A percentile compares a stretch with the other conserved stretches of the same genome.
These are phyloP conservation scores for Muntiacus muntjak DNA, from an alignment of 2,113 vertebrate genomes.

Conservation along the genomic window DNA sequence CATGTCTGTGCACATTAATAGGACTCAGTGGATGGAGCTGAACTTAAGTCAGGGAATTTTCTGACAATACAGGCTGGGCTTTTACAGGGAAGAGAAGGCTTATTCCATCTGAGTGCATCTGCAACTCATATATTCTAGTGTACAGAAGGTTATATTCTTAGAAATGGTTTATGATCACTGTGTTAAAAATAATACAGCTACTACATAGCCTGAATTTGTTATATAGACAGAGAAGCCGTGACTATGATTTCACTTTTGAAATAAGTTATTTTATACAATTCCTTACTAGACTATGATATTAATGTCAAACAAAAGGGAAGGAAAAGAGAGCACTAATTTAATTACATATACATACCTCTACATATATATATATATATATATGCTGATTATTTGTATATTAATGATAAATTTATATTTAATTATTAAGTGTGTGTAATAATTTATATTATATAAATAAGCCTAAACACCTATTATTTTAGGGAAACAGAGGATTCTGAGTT, in stretches of 20 bases:
- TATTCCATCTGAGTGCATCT: background rate
- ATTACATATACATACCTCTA: background rate
- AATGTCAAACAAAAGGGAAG: background rate
- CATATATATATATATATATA: rapidly evolving
- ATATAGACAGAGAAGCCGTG: background rate
- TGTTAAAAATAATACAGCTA: background rate
- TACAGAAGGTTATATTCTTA: background rate
- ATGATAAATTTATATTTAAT: background rate
- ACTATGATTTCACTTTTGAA: background rate
- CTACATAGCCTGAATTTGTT: background rate
- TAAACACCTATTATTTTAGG: background rate
- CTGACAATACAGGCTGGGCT: background rate
- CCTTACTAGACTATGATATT: background rate
- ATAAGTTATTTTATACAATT: background rate
- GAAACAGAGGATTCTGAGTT: background rate
- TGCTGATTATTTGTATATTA: background rate
- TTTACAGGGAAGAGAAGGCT: background rate
- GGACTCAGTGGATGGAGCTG: background rate
- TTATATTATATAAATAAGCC: background rate
- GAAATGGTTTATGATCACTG: background rate
- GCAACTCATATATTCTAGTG: background rate
- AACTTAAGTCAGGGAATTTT: background rate
- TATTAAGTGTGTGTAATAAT: background rate
- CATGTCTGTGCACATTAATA: rapidly evolving
- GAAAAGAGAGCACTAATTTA: background rate